A percentile compares a stretch with the other conserved stretches of the same genome.
phyloP scores from a whole-genome alignment of 2,113 vertebrate genomes.

The Pithys albifrons region DNA sequence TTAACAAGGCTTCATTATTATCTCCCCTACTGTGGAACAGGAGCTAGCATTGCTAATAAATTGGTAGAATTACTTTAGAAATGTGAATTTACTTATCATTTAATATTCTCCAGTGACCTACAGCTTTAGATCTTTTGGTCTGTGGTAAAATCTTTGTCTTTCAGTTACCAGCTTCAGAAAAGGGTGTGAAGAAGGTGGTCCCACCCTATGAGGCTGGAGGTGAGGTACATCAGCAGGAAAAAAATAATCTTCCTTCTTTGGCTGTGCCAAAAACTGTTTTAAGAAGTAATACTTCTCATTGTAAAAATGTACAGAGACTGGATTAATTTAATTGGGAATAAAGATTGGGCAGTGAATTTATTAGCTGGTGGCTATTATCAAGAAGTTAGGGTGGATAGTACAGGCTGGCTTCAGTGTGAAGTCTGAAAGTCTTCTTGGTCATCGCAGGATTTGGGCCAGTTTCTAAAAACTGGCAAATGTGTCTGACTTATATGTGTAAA shows the following conservation, averaged over 20 bases:
- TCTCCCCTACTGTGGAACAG: constrained; percentile 67
- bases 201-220: not conserved
- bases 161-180: constrained; percentile 38
- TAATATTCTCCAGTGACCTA: constrained; percentile 56
- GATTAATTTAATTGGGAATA: constrained; percentile 31
- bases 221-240: not conserved
- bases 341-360: constrained; percentile 41
- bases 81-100: constrained; percentile 70
- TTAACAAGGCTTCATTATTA: constrained; percentile 68
- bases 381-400: not conserved
- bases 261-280: not conserved
- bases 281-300: not conserved
- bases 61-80: constrained; percentile 68
- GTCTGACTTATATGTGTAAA: not conserved
- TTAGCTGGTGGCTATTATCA: not conserved
- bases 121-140: constrained; percentile 58
- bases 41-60: constrained; percentile 56
- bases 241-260: not conserved
- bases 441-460: not conserved
- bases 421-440: not conserved
- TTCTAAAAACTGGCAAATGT: not conserved
- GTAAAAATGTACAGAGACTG: not conserved
- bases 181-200: not conserved
- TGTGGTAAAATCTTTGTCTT: constrained; percentile 15
- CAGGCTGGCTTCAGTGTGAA: not conserved